A percentile compares a stretch with the other conserved stretches of the same genome.
These are phyloP conservation scores for Magallana nippona DNA, from an alignment of 2,888 invertebrate species.

Conservation along the genomic window DNA sequence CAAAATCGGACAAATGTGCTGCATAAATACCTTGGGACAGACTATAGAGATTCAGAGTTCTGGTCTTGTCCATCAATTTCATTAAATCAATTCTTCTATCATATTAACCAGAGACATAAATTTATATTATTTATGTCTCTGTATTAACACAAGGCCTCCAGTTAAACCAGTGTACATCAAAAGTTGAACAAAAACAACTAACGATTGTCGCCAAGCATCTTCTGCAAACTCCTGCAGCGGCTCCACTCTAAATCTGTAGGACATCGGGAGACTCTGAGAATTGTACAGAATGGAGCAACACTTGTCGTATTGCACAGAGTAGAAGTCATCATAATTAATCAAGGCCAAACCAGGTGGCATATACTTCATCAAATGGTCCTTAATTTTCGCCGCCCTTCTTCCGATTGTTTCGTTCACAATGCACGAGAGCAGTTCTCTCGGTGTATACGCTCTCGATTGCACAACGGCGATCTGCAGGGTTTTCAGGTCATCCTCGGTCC, in stretches of 20 bases:
- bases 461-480: neutral
- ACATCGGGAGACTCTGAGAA: neutral
- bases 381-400: neutral
- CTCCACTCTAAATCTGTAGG: neutral
- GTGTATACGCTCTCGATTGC: slow-evolving; percentile 2
- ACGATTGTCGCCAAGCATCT: slow-evolving; percentile 21
- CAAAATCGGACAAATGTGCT: too few species aligned
- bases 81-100: too few species aligned
- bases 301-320: neutral
- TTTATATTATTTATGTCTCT: too few species aligned
- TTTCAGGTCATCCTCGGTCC: neutral
- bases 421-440: neutral
- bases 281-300: slow-evolving; percentile 9
- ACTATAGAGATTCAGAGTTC: too few species aligned
- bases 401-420: neutral
- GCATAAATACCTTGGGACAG: too few species aligned
- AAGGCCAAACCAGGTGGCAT: slow-evolving; percentile 14
- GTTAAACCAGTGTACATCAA: too few species aligned
- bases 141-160: too few species aligned
- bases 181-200: neutral
- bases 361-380: slow-evolving; percentile 13
- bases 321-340: slow-evolving; percentile 28
- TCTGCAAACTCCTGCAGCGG: slow-evolving; percentile 1
- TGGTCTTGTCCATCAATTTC: too few species aligned
- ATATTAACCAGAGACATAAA: too few species aligned